Conservation (phyloP, 2,888 invertebrate genomes). For the Lasioglossum vierecki region DNA sequence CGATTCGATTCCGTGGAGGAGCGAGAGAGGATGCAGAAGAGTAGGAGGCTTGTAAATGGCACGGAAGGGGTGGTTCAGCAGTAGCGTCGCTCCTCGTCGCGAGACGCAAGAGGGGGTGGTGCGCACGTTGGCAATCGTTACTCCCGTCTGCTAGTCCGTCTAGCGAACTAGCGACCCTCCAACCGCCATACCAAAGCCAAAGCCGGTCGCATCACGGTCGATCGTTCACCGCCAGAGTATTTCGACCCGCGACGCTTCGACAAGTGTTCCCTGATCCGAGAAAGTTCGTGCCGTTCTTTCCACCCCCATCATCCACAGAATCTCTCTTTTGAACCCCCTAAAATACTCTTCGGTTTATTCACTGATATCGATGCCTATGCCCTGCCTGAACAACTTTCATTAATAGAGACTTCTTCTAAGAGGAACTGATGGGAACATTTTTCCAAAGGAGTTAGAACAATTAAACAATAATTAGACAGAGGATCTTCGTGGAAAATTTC, state of each 20-base stretch:
- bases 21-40: not conserved
- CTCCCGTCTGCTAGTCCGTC: conserved; percentile 80
- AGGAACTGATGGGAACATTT: not conserved
- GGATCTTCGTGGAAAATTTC: too few relatives aligned
- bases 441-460: too few relatives aligned
- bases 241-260: conserved; percentile 13
- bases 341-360: not conserved
- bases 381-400: not conserved
- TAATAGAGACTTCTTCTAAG: not conserved
- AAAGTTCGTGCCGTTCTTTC: not conserved
- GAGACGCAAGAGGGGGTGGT: conserved; percentile 28
- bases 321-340: not conserved
- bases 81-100: not conserved
- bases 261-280: not conserved
- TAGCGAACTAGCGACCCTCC: conserved; percentile 69
- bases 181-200: conserved; percentile 38
- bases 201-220: conserved; percentile 41
- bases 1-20: conserved; percentile 8
- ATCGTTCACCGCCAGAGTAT: conserved; percentile 40
- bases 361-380: not conserved
- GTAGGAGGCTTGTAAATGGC: conserved; percentile 32
- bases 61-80: conserved; percentile 42
- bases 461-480: too few relatives aligned
- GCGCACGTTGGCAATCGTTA: conserved; percentile 76
- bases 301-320: not conserved